Percentiles rank a stretch among this genome's conserved stretches.
Conservation (phyloP, 2,888 invertebrate species). For the Corythucha ciliata region DNA sequence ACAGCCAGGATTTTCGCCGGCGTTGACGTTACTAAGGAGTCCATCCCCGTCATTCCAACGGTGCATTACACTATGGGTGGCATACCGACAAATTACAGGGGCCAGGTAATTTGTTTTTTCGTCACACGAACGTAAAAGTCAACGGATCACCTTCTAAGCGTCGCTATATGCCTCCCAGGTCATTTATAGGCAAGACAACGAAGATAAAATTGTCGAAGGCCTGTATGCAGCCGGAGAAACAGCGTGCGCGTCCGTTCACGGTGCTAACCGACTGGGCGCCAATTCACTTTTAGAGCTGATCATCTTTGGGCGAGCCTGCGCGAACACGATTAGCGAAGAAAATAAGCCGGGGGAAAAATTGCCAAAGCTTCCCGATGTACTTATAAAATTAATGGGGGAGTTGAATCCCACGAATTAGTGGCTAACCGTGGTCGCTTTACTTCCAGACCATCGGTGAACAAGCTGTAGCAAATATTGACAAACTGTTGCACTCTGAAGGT, state of each 20-base stretch:
- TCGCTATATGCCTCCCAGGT: too few species aligned
- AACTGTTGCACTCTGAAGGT: conserved; percentile 68
- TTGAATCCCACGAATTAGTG: too few species aligned
- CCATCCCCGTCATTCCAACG: conserved; percentile 95
- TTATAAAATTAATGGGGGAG: too few species aligned
- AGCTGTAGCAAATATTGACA: conserved; percentile 88
- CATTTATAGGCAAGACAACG: too few species aligned
- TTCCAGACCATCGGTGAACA: conserved; percentile 87
- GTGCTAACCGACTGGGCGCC: conserved; percentile 96
- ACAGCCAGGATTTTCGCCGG: conserved; percentile 99
- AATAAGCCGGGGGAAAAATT: conserved; percentile 78
- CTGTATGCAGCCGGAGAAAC: conserved; percentile 92
- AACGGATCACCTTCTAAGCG: too few species aligned
- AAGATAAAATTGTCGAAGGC: conserved; percentile 72
- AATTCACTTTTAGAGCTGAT: conserved; percentile 97
- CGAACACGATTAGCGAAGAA: conserved; percentile 74
- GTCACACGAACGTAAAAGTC: too few species aligned
- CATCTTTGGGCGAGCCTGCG: conserved; percentile 96
- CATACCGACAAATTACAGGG: conserved; percentile 92
- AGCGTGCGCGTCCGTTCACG: conserved; percentile 93
- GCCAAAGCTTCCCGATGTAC: too few species aligned
- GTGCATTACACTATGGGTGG: conserved; percentile 99
- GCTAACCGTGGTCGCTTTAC: too few species aligned
- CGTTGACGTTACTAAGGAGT: conserved; percentile 95
- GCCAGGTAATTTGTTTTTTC: too few species aligned